Evolutionary conservation across 2,888 invertebrate genomes (phyloP), one percentile per base, ranked within the genome.

Genomic region (Harpalus rufipes): DNA sequence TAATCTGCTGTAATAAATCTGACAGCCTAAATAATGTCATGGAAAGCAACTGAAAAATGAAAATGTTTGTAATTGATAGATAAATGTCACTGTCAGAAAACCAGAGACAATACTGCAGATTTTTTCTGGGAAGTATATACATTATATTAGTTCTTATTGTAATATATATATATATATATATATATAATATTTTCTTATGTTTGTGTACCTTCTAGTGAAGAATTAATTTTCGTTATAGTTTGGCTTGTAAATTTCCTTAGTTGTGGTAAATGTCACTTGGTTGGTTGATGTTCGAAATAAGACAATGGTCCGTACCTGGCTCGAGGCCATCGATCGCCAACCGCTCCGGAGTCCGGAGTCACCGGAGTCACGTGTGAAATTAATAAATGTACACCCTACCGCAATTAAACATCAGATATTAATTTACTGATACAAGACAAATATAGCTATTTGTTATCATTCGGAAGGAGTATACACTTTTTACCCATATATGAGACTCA

Each of bases 361-460:
- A 25, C 88, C 85, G 86, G 88, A 88, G 89, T 89, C 90, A 90
- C 90, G 89, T 90, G 90, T 90, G 89, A 90, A 90, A 90, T 90
- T 90, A 90, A 90, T 90, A 90, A 90, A 90, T 89, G 89, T 89
- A 88, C 90, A 90, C 89, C 89, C 88, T 88, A 89, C 87, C 87
- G 87, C 87, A 90, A 90, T 90, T 90, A 90, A 90, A 90, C 90
- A 90, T 89, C 89, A 56, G 32, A 14, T 58, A 79, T 79, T 79
- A 59, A 59, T 59, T 79, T 79, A 79, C 44, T 51, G 12, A 8
- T 51, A 51, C 44, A 51, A 51, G 4, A 51, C 44, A 51, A 51
- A 51, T 51, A 51, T 12, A 18, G 16, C 59, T 59, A 59, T 59
- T 18, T 16, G 59, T 51, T 51, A 51, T 12, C 44, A 51, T 51